Percentiles rank a stretch among this genome's conserved stretches.
Evolutionary conservation across 2,888 invertebrate genomes (phyloP).

Genomic region (Nomada goodeniana): DNA sequence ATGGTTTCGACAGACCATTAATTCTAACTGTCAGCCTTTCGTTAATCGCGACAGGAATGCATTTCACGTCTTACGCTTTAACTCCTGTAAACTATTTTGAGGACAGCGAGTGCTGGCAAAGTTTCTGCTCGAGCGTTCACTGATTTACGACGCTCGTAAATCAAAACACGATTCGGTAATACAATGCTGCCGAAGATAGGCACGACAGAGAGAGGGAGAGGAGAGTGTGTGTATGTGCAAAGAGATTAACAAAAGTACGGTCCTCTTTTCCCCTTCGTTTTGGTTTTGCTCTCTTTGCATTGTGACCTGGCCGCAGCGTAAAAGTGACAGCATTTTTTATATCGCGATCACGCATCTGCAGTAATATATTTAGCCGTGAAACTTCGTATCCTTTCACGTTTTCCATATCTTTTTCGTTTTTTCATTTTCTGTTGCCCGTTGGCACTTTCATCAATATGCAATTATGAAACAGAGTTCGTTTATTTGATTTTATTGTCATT

Average conservation of each 20-base stretch:
- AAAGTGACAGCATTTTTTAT: no score
- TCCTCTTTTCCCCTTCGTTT: background rate
- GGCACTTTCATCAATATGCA: no score
- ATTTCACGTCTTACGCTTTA: conserved; percentile 67
- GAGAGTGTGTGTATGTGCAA: conserved; percentile 37
- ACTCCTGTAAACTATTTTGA: conserved; percentile 79
- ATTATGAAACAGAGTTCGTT: no score
- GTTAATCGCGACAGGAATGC: conserved; percentile 71
- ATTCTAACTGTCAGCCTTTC: conserved; percentile 69
- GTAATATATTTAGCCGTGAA: no score
- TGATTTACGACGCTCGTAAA: conserved; percentile 78
- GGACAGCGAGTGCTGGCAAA: conserved; percentile 73
- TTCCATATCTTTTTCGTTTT: no score
- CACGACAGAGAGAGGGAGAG: background rate
- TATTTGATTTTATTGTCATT: no score
- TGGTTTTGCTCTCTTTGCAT: background rate
- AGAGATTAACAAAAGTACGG: conserved; percentile 49
- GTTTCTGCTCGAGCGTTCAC: conserved; percentile 71
- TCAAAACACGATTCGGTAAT: conserved; percentile 73
- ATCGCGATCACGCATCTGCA: no score
- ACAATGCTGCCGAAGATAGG: conserved; percentile 68
- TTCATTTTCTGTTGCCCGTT: no score
- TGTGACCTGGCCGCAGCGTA: no score
- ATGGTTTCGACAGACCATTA: conserved; percentile 62
- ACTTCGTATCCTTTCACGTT: no score